phyloP scores from a whole-genome alignment of 92 coral and sea anemone genomes.

The Umimayanthus chanpuru region DNA sequence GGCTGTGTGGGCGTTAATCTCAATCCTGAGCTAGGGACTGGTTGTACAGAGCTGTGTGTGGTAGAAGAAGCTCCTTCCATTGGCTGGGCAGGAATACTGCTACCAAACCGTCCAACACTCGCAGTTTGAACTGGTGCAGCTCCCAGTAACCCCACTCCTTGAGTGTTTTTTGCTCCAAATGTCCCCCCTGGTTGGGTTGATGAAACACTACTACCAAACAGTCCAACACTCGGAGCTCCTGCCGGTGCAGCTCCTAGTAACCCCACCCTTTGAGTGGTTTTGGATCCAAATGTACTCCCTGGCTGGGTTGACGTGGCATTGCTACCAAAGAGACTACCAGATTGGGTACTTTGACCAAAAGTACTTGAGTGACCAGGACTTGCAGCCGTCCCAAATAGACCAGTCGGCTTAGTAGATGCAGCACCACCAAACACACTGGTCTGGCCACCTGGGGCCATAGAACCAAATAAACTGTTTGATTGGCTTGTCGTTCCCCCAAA shows the following conservation, averaged over 20 bases:
- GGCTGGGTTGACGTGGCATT: conserved; percentile 34
- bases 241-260: conserved; percentile 49
- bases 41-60: conserved; percentile 4
- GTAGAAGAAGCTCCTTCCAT: neutral
- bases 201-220: conserved; percentile 34
- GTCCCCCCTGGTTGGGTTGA: conserved; percentile 33
- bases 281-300: conserved; percentile 36
- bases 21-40: neutral
- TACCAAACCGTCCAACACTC: conserved; percentile 29
- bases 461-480: conserved; percentile 11
- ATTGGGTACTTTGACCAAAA: conserved; percentile 25
- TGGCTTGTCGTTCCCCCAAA: conserved; percentile 25
- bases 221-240: conserved; percentile 24
- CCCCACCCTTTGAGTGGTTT: conserved; percentile 36
- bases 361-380: neutral
- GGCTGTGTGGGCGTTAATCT: conserved; percentile 10
- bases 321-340: conserved; percentile 53
- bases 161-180: conserved; percentile 36
- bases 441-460: conserved; percentile 27
- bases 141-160: conserved; percentile 51
- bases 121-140: conserved; percentile 25
- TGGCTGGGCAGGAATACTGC: conserved; percentile 32
- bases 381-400: conserved; percentile 44
- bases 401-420: conserved; percentile 31
- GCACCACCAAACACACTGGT: conserved; percentile 53